Evolutionary conservation across 2,888 invertebrate species (phyloP), one percentile per base, ranked within the genome.

Genomic region (Aethes cnicana): DNA sequence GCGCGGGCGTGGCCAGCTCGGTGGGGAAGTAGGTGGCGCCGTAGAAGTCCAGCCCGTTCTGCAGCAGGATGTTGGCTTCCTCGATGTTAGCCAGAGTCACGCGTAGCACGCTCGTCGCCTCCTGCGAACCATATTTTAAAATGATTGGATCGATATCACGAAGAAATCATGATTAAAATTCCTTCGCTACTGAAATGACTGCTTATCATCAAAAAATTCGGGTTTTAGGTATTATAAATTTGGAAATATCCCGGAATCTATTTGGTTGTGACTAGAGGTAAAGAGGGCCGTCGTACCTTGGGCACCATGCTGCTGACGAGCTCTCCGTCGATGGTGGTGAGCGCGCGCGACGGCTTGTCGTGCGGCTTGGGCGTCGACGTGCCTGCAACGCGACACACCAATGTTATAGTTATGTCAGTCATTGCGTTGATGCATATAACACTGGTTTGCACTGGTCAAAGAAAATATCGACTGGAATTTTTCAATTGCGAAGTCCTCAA

Each of bases 11-110:
- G 28, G 93, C 94, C 57, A 95, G 91, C 76, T 96, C 96, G 2
- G 95, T 95, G 39, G 96, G 96, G 84, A 96, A 96, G 88, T 94
- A 96, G 16, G 96, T 96, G 33, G 96, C 96, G 12, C 95, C 96
- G 74, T 95, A 96, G 87, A 96, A 96, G 83, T 96, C 95, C 53
- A 96, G 88, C 0, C 96, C 96, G 69, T 95, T 95, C 80, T 96
- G 95, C 50, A 96, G 90, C 47, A 96, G 87, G 66, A 93, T 92
- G 77, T 95, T 94, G 63, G 93, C 94, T 70, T 95, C 95, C 62
- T 95, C 95, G 57, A 94, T 90, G 50, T 92, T 94, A 50, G 95
- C 95, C 59, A 95, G 83, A 1, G 95, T 95, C 49, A 95, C 91
- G 53, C 95, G 91, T 30, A 95, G 91, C 6, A 94, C 93, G 56